phyloP scores from a whole-genome alignment of 1,140 invertebrate genomes.

The Drosophila auraria region DNA sequence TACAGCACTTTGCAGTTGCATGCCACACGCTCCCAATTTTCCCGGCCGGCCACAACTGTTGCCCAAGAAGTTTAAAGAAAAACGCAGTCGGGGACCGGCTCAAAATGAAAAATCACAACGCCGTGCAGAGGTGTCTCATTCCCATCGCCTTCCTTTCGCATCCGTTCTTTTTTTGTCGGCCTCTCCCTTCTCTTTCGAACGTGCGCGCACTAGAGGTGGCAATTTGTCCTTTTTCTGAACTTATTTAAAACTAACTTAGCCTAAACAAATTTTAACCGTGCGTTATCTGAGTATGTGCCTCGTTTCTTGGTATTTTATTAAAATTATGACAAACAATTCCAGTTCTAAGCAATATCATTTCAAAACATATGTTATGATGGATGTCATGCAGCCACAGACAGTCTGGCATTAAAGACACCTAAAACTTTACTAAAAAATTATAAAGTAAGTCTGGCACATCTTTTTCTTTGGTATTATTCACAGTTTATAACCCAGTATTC shows the following conservation, averaged over 20 bases:
- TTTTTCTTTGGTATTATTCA: no score
- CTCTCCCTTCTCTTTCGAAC: background rate
- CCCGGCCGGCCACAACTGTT: slow-evolving; percentile 60
- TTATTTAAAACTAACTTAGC: background rate
- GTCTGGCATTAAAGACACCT: no score
- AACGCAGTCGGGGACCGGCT: slow-evolving; percentile 27
- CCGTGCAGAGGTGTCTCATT: slow-evolving; percentile 58
- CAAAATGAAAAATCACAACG: slow-evolving; percentile 79
- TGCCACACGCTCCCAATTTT: slow-evolving; percentile 62
- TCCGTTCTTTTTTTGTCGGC: slow-evolving; percentile 18
- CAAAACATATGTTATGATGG: no score
- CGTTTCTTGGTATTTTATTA: no score
- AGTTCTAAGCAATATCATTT: no score
- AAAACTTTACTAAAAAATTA: no score
- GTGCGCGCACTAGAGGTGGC: background rate
- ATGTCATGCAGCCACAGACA: no score
- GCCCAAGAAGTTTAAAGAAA: slow-evolving; percentile 53
- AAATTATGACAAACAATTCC: no score
- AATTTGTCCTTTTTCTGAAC: background rate
- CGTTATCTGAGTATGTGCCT: no score
- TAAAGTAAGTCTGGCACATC: no score
- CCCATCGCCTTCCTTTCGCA: slow-evolving; percentile 38
- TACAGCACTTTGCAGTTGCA: slow-evolving; percentile 71
- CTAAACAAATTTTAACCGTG: no score
- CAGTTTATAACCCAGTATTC: no score